Base-by-base conservation (phyloP, 2,888 invertebrate species). In the Zygothrica quintamaculata region DNA sequence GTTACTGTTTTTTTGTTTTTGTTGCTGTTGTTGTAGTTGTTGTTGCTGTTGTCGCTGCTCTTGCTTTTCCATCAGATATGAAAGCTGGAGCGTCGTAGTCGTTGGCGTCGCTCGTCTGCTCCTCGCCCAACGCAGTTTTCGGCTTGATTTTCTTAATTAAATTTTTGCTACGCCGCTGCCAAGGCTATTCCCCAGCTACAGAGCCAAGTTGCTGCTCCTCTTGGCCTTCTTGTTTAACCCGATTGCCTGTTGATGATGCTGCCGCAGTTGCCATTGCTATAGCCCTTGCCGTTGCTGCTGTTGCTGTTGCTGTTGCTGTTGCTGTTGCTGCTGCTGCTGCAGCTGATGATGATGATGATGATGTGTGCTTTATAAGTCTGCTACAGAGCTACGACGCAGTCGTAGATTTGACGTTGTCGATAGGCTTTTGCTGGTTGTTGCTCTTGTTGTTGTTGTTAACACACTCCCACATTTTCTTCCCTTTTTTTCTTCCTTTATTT, bases 81-180 rank as follows among this genome's bases (percentile, higher is more conserved):
- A 81, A 87, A 86, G 77, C 81, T 80, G 85, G 84, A 84, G 84
- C 84, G 82, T 87, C 74, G 79, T 66, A 62, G 73, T 56, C 39
- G 47, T 70, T 70, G 73, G 75, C 73, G 74, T 74, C 75, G 65
- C 61, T 75, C 65, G 69, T 62, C 62, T 69, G 74, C 50, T 68
- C 68, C 61, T 73, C 77, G 68, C 77, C 71, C 82, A 80, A 80
- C 80, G 80, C 85, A 80, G 76, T 70, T 82, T 80, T 85, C 64
- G 79, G 79, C 85, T 85, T 87, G 84, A 82, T 84, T 84, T 84
- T 87, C 87, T 84, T 87, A 87, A 84, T 84, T 84, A 87, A 84
- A 84, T 84, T 87, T 84, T 87, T 73, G 87, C 85, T 84, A 78
- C 84, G 82, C 72, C 74, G 81, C 74, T 67, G 80, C 80, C 84